Base-by-base conservation (phyloP, 2,797 vertebrate genomes). In the Thamnophis elegans region DNA sequence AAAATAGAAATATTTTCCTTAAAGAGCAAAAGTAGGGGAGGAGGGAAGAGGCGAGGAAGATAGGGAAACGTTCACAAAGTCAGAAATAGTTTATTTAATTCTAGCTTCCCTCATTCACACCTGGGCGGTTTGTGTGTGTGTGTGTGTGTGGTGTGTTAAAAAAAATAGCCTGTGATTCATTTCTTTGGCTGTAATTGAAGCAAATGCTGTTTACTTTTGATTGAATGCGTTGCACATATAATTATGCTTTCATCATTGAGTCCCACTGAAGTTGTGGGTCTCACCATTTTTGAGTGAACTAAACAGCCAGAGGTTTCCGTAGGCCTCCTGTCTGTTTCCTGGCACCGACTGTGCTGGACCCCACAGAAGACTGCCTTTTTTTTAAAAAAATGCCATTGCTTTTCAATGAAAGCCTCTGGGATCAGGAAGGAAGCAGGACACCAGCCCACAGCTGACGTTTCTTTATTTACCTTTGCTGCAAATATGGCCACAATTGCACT, bases 1-100 rank as follows among this genome's bases (percentile, higher is more conserved):
- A 93, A 96, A 94, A 94, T 91, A 95, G 89, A 97, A 97, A 97
- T 95, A 96, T 92, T 56, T 88, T 96, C 93, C 97, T 86, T 32
- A 36, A 54, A 89, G 59, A 96, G 96, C 12, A 95, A 93, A 95
- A 73, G 91, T 88, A 1, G 1, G 32, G 32, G 86, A 91, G 90
- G 12, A 68, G 56, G 1, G 0, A 8, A 5, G 54, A 36, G 28
- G 22, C 3, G 8, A 11, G 25, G 94, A 26, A 92, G 1, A 5
- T 85, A 90, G 90, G 91, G 55, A 51, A n/a, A 5, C 2, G 0
- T 10, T 32, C 25, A 25, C 14, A 13, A 47, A 54, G 11, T 4
- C 68, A 42, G 58, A 20, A 42, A 3, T 26, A 26, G 56, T 13
- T 28, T 16, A 8, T 47, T 68, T 32, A 73, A 73, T 73, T 73